Percentiles rank a stretch among this genome's conserved stretches.
Evolutionary conservation across 1,140 invertebrate genomes (phyloP).

Genomic region (Popillia japonica): DNA sequence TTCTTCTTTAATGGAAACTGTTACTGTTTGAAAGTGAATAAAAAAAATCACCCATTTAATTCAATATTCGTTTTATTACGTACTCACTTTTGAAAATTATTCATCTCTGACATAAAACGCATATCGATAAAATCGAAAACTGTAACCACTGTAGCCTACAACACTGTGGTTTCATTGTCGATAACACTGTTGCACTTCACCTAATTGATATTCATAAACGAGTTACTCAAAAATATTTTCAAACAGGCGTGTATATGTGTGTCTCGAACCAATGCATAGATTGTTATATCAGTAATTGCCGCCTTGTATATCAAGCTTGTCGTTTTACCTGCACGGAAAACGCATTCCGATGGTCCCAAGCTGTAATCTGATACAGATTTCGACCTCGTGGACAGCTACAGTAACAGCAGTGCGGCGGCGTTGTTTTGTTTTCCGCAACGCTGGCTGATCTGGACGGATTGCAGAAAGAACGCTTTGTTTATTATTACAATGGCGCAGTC

Average conservation of each 20-base stretch:
- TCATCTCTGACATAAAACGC: background rate
- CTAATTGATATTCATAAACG: conserved; percentile 21
- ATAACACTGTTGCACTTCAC: background rate
- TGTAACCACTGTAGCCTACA: background rate
- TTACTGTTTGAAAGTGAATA: no score
- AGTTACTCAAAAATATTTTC: conserved; percentile 16
- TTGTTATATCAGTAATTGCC: conserved; percentile 26
- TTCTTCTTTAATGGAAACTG: no score
- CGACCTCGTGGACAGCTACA: conserved; percentile 7
- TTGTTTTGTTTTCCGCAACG: conserved; percentile 32
- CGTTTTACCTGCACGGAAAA: conserved; percentile 24
- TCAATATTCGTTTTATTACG: no score
- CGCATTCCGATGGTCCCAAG: conserved; percentile 4
- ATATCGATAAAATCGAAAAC: background rate
- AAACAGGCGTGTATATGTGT: background rate
- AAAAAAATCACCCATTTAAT: no score
- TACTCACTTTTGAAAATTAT: no score
- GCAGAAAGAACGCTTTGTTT: conserved; percentile 30
- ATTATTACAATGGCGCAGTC: conserved; percentile 25
- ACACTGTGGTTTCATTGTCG: background rate
- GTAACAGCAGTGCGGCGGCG: background rate
- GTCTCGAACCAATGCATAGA: background rate
- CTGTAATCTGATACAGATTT: conserved; percentile 32
- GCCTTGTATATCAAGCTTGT: conserved; percentile 24
- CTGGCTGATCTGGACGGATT: background rate